Base-by-base conservation (phyloP, 2,113 vertebrate species). In the Aptenodytes forsteri region DNA sequence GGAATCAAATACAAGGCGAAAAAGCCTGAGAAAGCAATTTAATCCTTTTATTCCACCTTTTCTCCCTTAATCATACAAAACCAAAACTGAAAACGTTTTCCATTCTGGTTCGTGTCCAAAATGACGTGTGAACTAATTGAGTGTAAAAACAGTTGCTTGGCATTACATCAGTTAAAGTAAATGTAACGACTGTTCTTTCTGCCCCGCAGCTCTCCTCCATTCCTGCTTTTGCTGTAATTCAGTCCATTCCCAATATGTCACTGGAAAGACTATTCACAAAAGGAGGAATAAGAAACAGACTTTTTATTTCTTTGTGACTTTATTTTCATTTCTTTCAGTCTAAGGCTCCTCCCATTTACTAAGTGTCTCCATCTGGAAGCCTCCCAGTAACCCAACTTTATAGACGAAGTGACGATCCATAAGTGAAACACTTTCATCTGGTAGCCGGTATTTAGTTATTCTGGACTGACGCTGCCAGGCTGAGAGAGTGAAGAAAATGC, bases 101-200 rank as follows among this genome's bases (percentile, higher is more conserved):
- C 89, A 71, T 85, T 89, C 93, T 87, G 76, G 95, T 94, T 89
- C n/a, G 46, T 88, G 83, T 97, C 97, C 97, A 96, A 97, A 83
- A 61, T 38, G 84, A 93, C 97, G 97, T 97, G 97, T 97, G 98
- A 98, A 98, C 98, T 98, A 99, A 99, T 98, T 98, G 98, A 98
- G 98, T 98, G 98, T 98, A 98, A 98, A 98, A 98, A 98, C 98
- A 97, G 89, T 98, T 92, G 98, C 98, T 98, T 97, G 98, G 99
- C 97, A 93, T 98, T 98, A 96, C 98, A 98, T 97, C 98, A 95
- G 97, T 98, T 98, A 98, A 97, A 98, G 98, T 96, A 97, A 97
- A 98, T 97, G 97, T 98, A 98, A 98, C 97, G 97, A 98, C 98
- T 95, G 98, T 98, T 98, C 98, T 98, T 91, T 97, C 98, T 97